A percentile compares a stretch with the other conserved stretches of the same genome.
Conservation (phyloP, 2,113 vertebrate genomes). For the Tragulus kanchil region DNA sequence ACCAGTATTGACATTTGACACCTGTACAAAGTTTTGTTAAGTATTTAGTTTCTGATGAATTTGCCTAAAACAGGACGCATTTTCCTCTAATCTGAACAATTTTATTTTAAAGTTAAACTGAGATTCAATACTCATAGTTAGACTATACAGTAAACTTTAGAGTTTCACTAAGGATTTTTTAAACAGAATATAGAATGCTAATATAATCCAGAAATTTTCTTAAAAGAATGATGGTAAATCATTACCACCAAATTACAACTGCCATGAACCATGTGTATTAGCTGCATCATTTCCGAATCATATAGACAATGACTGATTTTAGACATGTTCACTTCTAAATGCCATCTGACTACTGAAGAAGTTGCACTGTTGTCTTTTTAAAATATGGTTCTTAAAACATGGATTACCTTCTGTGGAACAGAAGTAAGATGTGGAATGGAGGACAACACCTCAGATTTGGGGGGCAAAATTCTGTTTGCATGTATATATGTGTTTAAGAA, state of each 20-base stretch:
- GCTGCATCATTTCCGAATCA: background rate
- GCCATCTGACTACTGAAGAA: background rate
- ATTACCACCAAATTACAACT: background rate
- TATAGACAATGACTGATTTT: background rate
- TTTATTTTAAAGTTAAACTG: slow-evolving; percentile 38
- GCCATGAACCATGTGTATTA: background rate
- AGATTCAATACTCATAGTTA: background rate
- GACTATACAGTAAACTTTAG: background rate
- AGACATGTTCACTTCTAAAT: background rate
- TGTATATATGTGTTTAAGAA: background rate
- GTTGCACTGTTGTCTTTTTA: background rate
- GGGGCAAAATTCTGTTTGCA: background rate
- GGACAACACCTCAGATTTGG: background rate
- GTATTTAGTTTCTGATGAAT: slow-evolving; percentile 25
- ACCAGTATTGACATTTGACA: background rate
- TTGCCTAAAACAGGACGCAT: background rate
- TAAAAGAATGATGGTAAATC: background rate
- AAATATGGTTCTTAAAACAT: background rate
- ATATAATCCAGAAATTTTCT: background rate
- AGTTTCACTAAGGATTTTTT: background rate
- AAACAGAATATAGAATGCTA: background rate
- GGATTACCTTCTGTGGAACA: background rate
- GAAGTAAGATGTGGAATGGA: background rate
- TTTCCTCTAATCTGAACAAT: background rate
- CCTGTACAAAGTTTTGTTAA: background rate